Evolutionary conservation across 2,797 vertebrate species (phyloP).

Genomic region (Australoheros facetus): DNA sequence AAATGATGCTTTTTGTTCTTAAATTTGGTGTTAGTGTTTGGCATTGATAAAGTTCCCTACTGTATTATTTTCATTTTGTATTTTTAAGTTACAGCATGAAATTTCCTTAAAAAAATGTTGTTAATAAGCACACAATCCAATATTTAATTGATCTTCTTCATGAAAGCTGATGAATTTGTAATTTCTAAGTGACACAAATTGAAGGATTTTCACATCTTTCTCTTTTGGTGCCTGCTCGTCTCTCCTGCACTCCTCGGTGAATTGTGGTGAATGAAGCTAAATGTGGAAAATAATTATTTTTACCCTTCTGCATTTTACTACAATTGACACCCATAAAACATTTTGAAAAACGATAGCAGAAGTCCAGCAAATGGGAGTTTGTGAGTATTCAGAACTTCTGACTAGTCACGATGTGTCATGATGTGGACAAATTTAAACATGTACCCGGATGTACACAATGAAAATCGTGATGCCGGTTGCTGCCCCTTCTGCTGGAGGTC

Average conservation of each 20-base stretch:
- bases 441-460: not conserved
- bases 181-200: not conserved
- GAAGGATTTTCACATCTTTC: not conserved
- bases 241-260: not conserved
- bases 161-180: not conserved
- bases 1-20: not conserved
- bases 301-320: not conserved
- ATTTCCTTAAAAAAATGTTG: not conserved
- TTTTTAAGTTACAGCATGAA: not conserved
- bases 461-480: too few species aligned
- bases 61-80: not conserved
- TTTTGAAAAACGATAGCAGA: too few species aligned
- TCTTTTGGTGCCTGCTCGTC: not conserved
- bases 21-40: not conserved
- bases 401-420: too few species aligned
- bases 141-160: not conserved
- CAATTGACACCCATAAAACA: not conserved
- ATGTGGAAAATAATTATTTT: not conserved
- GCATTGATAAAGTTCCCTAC: not conserved
- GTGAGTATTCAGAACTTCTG: not conserved
- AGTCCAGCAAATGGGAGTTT: not conserved
- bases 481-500: not conserved
- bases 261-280: not conserved
- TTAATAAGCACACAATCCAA: not conserved
- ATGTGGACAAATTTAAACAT: too few species aligned